Percentiles rank a stretch among this genome's conserved stretches.
These are phyloP conservation scores for Tragelaphus buxtoni DNA, from an alignment of 2,113 vertebrate species.

Conservation along the genomic window DNA sequence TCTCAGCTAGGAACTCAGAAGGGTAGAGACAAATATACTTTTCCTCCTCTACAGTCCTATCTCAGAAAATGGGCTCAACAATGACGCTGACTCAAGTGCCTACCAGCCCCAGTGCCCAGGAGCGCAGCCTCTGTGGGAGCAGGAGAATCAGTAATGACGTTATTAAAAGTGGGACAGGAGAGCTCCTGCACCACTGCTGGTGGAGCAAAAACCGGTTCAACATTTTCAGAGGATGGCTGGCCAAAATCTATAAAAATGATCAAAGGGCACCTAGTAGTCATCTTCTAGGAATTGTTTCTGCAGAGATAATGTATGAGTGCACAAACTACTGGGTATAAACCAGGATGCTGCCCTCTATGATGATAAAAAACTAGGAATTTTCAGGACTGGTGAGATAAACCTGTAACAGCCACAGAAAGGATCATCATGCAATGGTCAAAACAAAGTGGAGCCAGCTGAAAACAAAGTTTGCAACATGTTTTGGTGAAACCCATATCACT, in stretches of 20 bases:
- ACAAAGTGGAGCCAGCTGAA: background rate
- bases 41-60: background rate
- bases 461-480: background rate
- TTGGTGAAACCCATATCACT: background rate
- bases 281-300: background rate
- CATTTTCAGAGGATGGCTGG: background rate
- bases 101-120: background rate
- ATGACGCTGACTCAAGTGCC: background rate
- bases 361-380: background rate
- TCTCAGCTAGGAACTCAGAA: background rate
- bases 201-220: background rate
- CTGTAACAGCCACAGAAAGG: background rate
- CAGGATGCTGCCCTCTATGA: background rate
- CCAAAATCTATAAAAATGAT: background rate
- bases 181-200: rapidly evolving
- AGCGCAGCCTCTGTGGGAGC: background rate
- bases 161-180: background rate
- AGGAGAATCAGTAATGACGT: background rate
- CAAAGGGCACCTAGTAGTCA: background rate
- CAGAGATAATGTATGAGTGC: background rate
- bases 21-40: background rate
- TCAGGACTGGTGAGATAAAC: background rate
- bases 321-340: background rate
- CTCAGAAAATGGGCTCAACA: background rate
- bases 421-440: background rate